Conservation (phyloP, 2,113 vertebrate genomes). For the Tenrec ecaudatus region DNA sequence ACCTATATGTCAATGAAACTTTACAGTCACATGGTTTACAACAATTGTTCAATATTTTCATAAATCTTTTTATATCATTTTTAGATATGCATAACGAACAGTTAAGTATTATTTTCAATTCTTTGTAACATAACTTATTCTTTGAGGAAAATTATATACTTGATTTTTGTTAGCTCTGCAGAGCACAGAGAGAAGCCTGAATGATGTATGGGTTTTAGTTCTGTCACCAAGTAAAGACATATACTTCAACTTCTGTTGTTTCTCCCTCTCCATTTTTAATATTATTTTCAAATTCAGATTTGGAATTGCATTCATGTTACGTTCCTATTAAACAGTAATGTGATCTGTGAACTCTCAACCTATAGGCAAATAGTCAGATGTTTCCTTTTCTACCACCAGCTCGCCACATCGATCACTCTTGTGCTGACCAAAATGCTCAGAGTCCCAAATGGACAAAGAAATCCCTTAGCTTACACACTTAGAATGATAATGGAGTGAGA, state of each 20-base stretch:
- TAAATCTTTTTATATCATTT: conserved; percentile 2
- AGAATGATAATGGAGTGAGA: conserved; percentile 8
- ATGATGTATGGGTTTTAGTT: neutral
- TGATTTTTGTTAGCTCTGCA: neutral
- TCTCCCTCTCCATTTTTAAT: neutral
- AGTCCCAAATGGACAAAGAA: conserved; percentile 20
- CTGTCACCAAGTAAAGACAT: neutral
- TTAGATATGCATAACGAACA: neutral
- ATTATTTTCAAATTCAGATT: neutral
- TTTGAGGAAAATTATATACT: neutral
- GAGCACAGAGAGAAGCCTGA: neutral
- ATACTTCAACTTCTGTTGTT: neutral
- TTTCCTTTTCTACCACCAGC: neutral
- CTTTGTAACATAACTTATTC: neutral
- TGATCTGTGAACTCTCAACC: conserved; percentile 1
- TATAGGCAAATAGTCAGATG: neutral
- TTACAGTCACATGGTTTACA: neutral
- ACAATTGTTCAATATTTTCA: neutral
- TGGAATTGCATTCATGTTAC: neutral
- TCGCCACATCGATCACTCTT: neutral
- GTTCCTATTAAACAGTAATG: neutral
- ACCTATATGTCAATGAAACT: too few species aligned
- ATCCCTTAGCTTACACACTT: neutral
- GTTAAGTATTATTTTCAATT: neutral
- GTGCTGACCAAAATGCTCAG: neutral